Evolutionary conservation across 2,888 invertebrate genomes (phyloP).

Genomic region (Hydraecia micacea): DNA sequence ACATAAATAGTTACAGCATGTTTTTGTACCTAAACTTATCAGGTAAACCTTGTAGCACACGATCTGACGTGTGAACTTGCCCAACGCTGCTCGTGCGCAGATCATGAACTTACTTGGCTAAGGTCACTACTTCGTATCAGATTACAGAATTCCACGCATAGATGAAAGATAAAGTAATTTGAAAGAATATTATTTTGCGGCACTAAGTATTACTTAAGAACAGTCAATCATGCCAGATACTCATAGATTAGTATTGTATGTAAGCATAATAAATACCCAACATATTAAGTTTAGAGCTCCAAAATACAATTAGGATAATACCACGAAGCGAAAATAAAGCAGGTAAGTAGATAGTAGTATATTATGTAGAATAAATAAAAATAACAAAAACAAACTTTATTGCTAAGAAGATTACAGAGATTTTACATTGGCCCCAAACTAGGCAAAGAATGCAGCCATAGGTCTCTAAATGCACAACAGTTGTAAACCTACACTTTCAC

Average conservation of each 20-base stretch:
- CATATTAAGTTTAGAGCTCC: background rate
- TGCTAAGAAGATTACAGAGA: background rate
- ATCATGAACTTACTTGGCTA: conserved; percentile 64
- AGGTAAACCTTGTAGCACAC: conserved; percentile 28
- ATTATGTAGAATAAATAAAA: background rate
- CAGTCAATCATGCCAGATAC: conserved; percentile 24
- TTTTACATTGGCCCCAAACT: background rate
- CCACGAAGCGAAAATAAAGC: background rate
- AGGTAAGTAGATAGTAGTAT: background rate
- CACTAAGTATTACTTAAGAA: conserved; percentile 22
- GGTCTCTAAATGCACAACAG: background rate
- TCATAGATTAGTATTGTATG: background rate
- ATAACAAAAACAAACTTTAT: too few relatives aligned
- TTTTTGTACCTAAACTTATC: conserved; percentile 40
- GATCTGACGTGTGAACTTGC: conserved; percentile 57
- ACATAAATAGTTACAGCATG: conserved; percentile 8
- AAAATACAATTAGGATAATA: background rate
- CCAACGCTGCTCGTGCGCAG: conserved; percentile 52
- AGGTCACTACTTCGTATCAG: conserved; percentile 59
- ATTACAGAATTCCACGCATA: conserved; percentile 55
- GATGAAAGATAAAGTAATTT: conserved; percentile 34
- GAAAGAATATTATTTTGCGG: background rate
- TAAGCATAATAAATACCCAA: too few relatives aligned
- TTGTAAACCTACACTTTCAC: conserved; percentile 1
- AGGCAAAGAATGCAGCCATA: background rate